Conservation (phyloP, 2,888 invertebrate genomes). For the Heteropelma amictum region DNA sequence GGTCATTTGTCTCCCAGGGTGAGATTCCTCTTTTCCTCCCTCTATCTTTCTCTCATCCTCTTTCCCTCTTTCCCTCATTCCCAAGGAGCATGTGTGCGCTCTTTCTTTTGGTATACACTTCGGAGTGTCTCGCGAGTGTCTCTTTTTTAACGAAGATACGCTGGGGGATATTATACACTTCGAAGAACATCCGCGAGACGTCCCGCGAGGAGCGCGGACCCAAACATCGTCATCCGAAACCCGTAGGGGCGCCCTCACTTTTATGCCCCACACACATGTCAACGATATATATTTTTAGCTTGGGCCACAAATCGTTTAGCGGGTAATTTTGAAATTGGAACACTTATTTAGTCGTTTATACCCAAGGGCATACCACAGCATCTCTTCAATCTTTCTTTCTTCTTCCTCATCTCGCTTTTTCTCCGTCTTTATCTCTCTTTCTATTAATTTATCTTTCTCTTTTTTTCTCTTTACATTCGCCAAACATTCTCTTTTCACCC, state of each 20-base stretch:
- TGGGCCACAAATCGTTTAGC: slow-evolving; percentile 76
- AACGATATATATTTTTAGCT: slow-evolving; percentile 77
- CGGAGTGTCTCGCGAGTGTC: slow-evolving; percentile 18
- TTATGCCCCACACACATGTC: slow-evolving; percentile 75
- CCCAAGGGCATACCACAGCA: slow-evolving; percentile 68
- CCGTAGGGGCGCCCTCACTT: slow-evolving; percentile 43
- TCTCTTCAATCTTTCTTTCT: slow-evolving; percentile 37
- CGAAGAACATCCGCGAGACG: slow-evolving; percentile 53
- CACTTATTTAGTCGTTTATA: slow-evolving; percentile 77
- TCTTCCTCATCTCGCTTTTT: not conserved
- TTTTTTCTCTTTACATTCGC: not conserved
- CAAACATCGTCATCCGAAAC: slow-evolving; percentile 20
- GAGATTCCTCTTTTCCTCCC: slow-evolving; percentile 21
- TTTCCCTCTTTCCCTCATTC: slow-evolving; percentile 5
- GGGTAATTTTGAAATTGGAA: slow-evolving; percentile 77
- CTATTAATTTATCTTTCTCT: not conserved
- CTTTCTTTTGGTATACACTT: slow-evolving; percentile 25
- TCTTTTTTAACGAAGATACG: slow-evolving; percentile 20
- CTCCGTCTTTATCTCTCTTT: slow-evolving; percentile 18
- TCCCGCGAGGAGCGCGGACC: slow-evolving; percentile 55
- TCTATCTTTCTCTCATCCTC: slow-evolving; percentile 3
- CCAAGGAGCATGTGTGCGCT: slow-evolving; percentile 7
- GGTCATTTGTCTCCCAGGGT: slow-evolving; percentile 73
- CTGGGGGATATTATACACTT: slow-evolving; percentile 18
- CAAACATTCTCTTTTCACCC: slow-evolving; percentile 25